Evolutionary conservation across 2,797 vertebrate species (phyloP).

Genomic region (Ctenosaura bakeri): DNA sequence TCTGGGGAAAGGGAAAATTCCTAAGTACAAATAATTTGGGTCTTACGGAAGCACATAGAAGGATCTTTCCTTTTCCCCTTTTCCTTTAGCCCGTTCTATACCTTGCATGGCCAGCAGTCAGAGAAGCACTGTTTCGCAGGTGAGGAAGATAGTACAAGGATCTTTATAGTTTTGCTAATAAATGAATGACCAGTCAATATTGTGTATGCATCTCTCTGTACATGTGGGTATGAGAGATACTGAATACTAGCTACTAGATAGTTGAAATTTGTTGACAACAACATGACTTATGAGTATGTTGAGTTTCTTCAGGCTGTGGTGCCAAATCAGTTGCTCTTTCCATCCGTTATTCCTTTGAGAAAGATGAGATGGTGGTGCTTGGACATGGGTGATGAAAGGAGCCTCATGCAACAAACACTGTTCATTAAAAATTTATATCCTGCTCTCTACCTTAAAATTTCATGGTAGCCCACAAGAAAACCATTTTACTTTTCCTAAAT

Average conservation of each 20-base stretch:
- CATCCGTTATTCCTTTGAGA: background rate
- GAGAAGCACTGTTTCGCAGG: background rate
- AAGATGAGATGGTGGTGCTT: background rate
- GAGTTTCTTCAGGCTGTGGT: background rate
- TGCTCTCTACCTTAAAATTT: too few species aligned
- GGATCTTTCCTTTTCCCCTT: background rate
- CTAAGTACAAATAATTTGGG: background rate
- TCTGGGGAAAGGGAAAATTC: too few species aligned
- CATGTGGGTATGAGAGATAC: too few species aligned
- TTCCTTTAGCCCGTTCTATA: background rate
- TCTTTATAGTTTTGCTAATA: background rate
- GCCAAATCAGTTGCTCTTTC: too few species aligned
- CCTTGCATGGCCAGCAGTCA: background rate
- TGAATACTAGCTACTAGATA: too few species aligned
- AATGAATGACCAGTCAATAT: background rate
- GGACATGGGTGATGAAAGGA: background rate
- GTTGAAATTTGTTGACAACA: too few species aligned
- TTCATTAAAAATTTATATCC: too few species aligned
- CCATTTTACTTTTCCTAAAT: too few species aligned
- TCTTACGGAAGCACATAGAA: background rate
- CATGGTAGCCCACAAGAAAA: too few species aligned
- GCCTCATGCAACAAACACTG: background rate
- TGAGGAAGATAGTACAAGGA: background rate
- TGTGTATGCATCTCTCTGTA: too few species aligned
- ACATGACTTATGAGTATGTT: too few species aligned